Conservation (phyloP, 2,797 vertebrate genomes). For the Antennarius maculatus region DNA sequence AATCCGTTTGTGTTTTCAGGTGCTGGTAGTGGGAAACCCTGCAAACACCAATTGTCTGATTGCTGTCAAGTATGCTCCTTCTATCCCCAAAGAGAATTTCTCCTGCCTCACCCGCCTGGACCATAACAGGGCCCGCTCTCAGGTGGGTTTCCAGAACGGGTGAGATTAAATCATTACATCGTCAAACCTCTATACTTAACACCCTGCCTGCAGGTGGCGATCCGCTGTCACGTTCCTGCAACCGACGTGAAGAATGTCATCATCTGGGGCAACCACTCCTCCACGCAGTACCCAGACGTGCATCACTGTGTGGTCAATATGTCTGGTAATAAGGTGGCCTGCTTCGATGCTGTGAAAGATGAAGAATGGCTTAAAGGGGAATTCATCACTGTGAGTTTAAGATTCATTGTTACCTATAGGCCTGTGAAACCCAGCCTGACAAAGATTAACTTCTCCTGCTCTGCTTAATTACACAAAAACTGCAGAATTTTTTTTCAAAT, state of each 20-base stretch:
- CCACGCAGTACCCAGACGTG: slow-evolving; percentile 96
- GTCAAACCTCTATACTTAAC: background rate
- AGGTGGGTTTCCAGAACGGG: slow-evolving; percentile 57
- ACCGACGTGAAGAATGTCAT: slow-evolving; percentile 93
- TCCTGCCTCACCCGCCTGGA: slow-evolving; percentile 96
- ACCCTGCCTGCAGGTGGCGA: slow-evolving; percentile 82
- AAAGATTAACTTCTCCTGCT: background rate
- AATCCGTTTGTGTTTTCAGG: slow-evolving; percentile 73
- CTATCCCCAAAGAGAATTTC: slow-evolving; percentile 97
- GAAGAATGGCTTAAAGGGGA: slow-evolving; percentile 94
- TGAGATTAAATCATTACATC: background rate
- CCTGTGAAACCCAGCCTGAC: background rate
- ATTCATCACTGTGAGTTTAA: slow-evolving; percentile 88
- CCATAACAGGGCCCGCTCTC: slow-evolving; percentile 94
- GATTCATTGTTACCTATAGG: background rate
- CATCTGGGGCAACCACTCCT: slow-evolving; percentile 98
- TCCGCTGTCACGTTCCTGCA: slow-evolving; percentile 87
- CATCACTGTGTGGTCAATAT: slow-evolving; percentile 89
- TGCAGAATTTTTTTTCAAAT: no score
- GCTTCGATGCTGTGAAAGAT: slow-evolving; percentile 91
- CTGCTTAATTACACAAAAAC: background rate
- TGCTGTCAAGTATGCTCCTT: slow-evolving; percentile 92
- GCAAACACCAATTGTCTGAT: slow-evolving; percentile 97
- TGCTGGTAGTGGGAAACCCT: slow-evolving; percentile 96
- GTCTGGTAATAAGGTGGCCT: slow-evolving; percentile 86